Conservation (phyloP, 35 echinoderm and acorn worm species). For the Ptychodera flava region DNA sequence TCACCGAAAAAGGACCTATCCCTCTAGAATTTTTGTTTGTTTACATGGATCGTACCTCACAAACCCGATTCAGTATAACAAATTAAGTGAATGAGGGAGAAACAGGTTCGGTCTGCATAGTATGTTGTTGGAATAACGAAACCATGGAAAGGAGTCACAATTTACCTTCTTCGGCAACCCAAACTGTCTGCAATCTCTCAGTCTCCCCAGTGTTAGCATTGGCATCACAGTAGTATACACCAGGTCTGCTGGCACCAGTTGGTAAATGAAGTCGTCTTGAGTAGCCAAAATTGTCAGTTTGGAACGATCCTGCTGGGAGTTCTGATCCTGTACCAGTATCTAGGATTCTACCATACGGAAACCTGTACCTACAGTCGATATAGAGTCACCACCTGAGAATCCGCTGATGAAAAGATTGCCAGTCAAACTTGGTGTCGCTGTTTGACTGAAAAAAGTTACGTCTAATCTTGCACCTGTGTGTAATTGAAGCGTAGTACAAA, state of each 20-base stretch:
- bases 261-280: neutral
- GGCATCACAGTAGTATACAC: neutral
- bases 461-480: neutral
- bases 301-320: neutral
- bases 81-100: too few species aligned
- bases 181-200: neutral
- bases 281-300: too few species aligned
- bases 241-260: neutral
- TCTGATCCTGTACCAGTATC: neutral
- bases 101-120: too few species aligned
- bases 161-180: neutral
- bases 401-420: neutral
- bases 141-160: too few species aligned
- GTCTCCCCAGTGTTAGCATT: neutral
- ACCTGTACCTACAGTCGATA: neutral
- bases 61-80: too few species aligned
- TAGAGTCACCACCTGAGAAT: neutral
- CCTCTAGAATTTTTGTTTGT: too few species aligned
- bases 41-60: too few species aligned
- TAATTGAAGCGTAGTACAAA: too few species aligned
- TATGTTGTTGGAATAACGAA: too few species aligned
- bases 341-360: neutral
- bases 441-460: neutral
- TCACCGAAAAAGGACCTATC: too few species aligned
- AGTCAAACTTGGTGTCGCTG: neutral